Evolutionary conservation across 1,140 invertebrate species (phyloP).

Genomic region (Leptinotarsa texana): DNA sequence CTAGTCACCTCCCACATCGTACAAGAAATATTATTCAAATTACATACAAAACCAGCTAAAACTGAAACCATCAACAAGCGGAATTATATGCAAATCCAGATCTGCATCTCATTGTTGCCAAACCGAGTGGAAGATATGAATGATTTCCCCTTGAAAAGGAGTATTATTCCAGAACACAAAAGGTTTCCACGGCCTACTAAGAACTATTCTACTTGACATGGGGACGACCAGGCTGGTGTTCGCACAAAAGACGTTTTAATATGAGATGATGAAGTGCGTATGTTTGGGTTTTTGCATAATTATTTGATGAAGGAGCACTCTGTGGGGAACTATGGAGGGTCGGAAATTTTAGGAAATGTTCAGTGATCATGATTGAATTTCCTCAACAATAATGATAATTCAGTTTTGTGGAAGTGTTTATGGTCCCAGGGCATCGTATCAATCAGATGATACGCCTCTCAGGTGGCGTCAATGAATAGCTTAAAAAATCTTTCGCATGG

Average conservation of each 20-base stretch:
- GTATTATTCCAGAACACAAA: slow-evolving; percentile 26
- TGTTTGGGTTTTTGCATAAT: slow-evolving; percentile 6
- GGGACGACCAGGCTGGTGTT: background rate
- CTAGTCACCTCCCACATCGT: background rate
- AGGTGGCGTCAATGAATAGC: too few relatives aligned
- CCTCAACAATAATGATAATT: too few relatives aligned
- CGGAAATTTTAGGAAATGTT: too few relatives aligned
- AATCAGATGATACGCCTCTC: too few relatives aligned
- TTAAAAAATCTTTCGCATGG: too few relatives aligned
- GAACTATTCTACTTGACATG: background rate
- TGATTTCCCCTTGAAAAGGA: slow-evolving; percentile 23
- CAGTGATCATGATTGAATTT: too few relatives aligned
- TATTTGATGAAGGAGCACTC: background rate
- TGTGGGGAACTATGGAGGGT: too few relatives aligned
- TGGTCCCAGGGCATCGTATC: too few relatives aligned
- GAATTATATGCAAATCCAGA: slow-evolving; percentile 41
- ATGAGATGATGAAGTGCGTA: slow-evolving; percentile 8
- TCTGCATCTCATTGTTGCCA: slow-evolving; percentile 44
- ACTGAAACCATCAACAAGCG: slow-evolving; percentile 18
- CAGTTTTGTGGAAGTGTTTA: too few relatives aligned
- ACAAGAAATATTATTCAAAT: slow-evolving; percentile 36
- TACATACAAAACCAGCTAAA: slow-evolving; percentile 31
- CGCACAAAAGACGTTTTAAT: slow-evolving; percentile 3
- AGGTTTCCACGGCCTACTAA: slow-evolving; percentile 17
- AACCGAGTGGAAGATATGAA: slow-evolving; percentile 45